phyloP scores from a whole-genome alignment of 2,888 invertebrate species.

The Morinoia aosen region DNA sequence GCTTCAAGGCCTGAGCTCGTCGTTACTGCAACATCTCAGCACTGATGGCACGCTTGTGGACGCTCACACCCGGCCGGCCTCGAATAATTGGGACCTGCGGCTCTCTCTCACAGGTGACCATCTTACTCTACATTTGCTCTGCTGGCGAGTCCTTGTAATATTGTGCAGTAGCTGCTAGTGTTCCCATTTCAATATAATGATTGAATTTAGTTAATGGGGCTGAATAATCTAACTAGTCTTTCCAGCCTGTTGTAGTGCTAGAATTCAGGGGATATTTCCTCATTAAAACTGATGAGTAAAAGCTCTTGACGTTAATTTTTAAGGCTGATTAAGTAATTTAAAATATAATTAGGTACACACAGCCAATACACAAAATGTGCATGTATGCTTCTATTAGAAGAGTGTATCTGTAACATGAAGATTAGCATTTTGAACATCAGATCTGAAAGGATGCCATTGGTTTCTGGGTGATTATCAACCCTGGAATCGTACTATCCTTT shows the following conservation, averaged over 20 bases:
- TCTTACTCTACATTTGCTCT: no score
- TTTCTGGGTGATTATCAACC: neutral
- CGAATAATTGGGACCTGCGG: neutral
- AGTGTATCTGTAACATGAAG: no score
- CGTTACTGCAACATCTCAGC: neutral
- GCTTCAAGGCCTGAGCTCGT: neutral
- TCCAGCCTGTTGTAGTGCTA: neutral
- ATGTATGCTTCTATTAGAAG: no score
- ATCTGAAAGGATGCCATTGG: neutral
- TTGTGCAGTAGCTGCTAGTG: neutral
- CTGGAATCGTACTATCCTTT: neutral
- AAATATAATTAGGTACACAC: no score
- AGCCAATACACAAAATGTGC: no score
- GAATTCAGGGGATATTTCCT: no score
- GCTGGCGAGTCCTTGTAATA: no score
- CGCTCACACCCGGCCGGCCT: neutral
- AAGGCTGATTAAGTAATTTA: neutral
- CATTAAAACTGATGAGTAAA: no score
- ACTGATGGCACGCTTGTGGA: neutral
- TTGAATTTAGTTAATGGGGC: neutral
- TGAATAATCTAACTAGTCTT: neutral
- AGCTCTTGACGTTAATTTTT: no score
- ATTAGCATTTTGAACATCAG: neutral
- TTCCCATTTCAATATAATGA: neutral
- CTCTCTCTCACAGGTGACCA: constrained; percentile 17